These are phyloP conservation scores for Gavialis gangeticus DNA, from an alignment of 2,113 vertebrate genomes.

Conservation along the genomic window DNA sequence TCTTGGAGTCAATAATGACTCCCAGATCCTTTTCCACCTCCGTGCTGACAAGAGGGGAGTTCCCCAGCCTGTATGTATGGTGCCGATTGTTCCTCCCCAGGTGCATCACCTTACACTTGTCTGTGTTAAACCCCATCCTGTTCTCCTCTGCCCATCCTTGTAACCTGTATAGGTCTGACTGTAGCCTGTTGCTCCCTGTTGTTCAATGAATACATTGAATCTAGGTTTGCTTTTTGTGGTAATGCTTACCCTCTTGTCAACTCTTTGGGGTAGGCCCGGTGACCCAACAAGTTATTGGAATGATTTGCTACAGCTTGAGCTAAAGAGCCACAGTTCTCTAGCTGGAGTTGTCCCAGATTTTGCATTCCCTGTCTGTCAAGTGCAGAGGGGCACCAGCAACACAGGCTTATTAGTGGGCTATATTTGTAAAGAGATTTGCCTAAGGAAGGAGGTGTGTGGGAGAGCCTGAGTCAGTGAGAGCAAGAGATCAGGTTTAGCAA, in stretches of 20 bases:
- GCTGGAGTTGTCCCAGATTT: neutral
- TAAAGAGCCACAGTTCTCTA: neutral
- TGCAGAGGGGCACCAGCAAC: neutral
- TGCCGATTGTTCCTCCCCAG: too few species aligned
- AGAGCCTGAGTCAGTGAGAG: rapidly evolving
- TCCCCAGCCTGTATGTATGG: too few species aligned
- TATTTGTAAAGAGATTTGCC: neutral
- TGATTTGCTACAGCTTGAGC: neutral
- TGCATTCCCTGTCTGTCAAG: rapidly evolving
- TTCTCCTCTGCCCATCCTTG: too few species aligned
- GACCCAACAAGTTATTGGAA: neutral
- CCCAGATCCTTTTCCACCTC: too few species aligned
- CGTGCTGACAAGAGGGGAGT: too few species aligned
- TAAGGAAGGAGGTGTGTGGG: neutral
- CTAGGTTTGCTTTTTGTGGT: neutral
- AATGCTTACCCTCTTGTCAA: neutral
- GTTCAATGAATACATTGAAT: neutral
- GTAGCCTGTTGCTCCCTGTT: too few species aligned
- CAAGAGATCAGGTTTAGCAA: conserved; percentile 58
- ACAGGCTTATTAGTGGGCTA: conserved; percentile 1
- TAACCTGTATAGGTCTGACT: too few species aligned
- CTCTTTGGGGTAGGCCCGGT: neutral
- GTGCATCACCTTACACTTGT: too few species aligned
- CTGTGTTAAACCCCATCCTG: too few species aligned
- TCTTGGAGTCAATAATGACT: too few species aligned